Percentiles rank a stretch among this genome's conserved stretches.
These are phyloP conservation scores for Rutpela maculata DNA, from an alignment of 2,888 invertebrate genomes.

Conservation along the genomic window DNA sequence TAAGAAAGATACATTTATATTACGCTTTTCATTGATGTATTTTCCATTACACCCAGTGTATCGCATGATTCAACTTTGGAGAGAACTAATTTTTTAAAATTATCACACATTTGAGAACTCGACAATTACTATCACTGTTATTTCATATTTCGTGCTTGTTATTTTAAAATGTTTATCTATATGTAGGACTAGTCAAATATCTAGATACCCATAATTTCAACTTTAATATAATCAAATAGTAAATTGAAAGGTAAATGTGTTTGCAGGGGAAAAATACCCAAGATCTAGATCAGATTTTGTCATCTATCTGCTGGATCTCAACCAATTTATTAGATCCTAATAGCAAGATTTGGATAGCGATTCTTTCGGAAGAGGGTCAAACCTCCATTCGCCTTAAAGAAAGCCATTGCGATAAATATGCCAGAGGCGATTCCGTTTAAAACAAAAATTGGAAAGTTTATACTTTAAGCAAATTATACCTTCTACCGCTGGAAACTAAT, in stretches of 20 bases:
- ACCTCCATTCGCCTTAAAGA: constrained; percentile 26
- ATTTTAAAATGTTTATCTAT: too few relatives aligned
- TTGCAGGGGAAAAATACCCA: constrained; percentile 15
- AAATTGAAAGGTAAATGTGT: constrained; percentile 28
- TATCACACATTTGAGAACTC: too few relatives aligned
- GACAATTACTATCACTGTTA: too few relatives aligned
- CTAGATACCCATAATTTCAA: neutral
- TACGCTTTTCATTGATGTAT: too few relatives aligned
- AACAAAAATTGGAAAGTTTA: constrained; percentile 24
- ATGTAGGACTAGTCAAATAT: neutral
- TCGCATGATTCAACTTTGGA: too few relatives aligned
- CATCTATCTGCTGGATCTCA: constrained; percentile 27
- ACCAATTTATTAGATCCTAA: constrained; percentile 41
- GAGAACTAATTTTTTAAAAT: too few relatives aligned
- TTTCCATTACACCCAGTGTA: too few relatives aligned
- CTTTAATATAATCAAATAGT: constrained; percentile 8
- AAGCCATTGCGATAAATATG: constrained; percentile 39
- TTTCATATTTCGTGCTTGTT: too few relatives aligned
- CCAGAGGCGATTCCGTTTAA: constrained; percentile 26
- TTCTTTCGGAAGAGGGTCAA: constrained; percentile 39
- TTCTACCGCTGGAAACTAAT: neutral
- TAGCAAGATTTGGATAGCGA: constrained; percentile 38
- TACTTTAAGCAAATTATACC: constrained; percentile 19
- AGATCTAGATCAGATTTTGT: constrained; percentile 28
- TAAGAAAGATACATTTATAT: too few relatives aligned